Evolutionary conservation across 2,888 invertebrate species (phyloP).

Genomic region (Chironomus tentans): DNA sequence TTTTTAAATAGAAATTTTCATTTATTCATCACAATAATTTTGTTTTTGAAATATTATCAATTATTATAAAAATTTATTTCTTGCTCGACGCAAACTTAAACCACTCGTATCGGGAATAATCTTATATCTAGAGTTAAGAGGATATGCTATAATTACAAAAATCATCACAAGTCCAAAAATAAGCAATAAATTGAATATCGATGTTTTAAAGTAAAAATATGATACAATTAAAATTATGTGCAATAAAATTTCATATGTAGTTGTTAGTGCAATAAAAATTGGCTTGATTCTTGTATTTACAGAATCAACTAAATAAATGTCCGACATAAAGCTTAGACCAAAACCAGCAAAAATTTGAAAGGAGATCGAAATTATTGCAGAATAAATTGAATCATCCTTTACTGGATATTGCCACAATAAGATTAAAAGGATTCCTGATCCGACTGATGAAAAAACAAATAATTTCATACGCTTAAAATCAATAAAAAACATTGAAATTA

Average conservation of each 20-base stretch:
- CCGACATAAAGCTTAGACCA: neutral
- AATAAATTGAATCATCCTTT: neutral
- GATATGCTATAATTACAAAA: neutral
- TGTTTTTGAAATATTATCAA: no score
- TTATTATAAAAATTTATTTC: conserved; percentile 9
- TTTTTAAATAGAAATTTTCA: no score
- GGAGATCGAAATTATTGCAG: neutral
- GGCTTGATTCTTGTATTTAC: conserved; percentile 16
- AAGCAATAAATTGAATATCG: neutral
- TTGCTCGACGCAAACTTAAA: conserved; percentile 12
- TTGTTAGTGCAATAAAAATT: neutral
- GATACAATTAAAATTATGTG: conserved; percentile 5
- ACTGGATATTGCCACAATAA: neutral
- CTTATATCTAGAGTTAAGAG: neutral
- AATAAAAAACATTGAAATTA: neutral
- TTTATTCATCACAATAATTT: no score
- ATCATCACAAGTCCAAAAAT: neutral
- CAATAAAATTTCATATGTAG: neutral
- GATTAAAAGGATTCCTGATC: neutral
- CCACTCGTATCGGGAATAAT: conserved; percentile 2
- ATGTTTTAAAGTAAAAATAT: neutral
- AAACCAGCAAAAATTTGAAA: conserved; percentile 14
- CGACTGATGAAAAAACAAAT: neutral
- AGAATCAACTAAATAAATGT: conserved; percentile 6
- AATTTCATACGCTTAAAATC: conserved; percentile 4